Evolutionary conservation across 2,113 vertebrate species (phyloP).

Genomic region (Dipodomys spectabilis): DNA sequence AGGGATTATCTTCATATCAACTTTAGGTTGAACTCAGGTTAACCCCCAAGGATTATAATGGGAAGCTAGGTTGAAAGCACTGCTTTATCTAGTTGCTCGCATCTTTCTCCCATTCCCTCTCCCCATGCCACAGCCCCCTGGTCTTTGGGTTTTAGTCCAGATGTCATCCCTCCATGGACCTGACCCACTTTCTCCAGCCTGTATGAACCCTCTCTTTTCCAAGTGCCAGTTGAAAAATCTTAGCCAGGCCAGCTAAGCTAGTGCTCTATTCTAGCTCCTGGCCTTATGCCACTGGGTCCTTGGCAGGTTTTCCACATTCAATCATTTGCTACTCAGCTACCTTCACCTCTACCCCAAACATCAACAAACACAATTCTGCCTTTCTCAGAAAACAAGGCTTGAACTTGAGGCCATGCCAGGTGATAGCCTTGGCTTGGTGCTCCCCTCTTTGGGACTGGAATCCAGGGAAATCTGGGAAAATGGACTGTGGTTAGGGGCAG

Average conservation of each 20-base stretch:
- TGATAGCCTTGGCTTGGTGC: neutral
- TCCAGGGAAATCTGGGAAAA: neutral
- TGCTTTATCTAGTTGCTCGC: neutral
- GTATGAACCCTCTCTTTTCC: neutral
- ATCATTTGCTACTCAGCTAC: conserved; percentile 42
- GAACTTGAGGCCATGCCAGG: neutral
- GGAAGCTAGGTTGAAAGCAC: neutral
- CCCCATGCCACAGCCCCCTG: neutral
- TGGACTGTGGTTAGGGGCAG: neutral
- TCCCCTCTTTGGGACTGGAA: neutral
- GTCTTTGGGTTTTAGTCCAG: neutral
- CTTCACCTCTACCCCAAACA: conserved; percentile 21
- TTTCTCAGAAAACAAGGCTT: conserved; percentile 35
- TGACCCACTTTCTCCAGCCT: conserved; percentile 1
- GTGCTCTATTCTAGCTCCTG: conserved; percentile 43
- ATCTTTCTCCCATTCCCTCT: neutral
- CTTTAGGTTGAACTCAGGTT: neutral
- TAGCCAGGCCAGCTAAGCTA: conserved; percentile 11
- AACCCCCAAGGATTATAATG: neutral
- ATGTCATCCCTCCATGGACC: neutral
- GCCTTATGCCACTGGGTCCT: conserved; percentile 38
- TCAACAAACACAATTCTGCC: neutral
- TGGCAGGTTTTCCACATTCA: conserved; percentile 50
- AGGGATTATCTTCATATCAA: neutral
- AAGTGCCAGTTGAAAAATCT: conserved; percentile 33